phyloP scores from a whole-genome alignment of 1,140 invertebrate species.

The Rhyzopertha dominica region DNA sequence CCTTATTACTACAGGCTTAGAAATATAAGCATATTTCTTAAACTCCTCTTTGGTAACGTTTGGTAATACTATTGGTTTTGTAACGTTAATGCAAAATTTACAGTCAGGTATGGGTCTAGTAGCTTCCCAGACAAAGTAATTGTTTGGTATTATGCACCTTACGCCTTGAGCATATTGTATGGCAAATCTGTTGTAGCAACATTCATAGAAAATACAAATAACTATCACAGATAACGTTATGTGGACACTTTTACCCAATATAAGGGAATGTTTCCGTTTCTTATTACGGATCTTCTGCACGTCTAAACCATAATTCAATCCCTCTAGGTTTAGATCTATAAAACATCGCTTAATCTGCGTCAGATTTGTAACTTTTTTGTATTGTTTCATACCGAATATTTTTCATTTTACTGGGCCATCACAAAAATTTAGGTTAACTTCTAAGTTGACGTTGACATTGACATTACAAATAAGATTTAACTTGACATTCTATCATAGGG shows the following conservation, averaged over 20 bases:
- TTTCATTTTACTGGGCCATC: too few species aligned
- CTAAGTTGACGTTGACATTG: too few species aligned
- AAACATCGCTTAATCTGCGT: constrained; percentile 14
- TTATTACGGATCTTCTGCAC: neutral
- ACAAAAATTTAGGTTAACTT: too few species aligned
- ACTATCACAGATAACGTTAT: neutral
- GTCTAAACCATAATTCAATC: constrained; percentile 11
- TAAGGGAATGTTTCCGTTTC: constrained; percentile 2
- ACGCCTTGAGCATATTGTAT: constrained; percentile 44
- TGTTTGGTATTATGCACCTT: constrained; percentile 73
- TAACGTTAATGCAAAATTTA: constrained; percentile 57
- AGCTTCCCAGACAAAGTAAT: constrained; percentile 80
- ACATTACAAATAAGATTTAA: too few species aligned
- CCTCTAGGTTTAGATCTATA: constrained; percentile 6
- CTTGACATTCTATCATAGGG: too few species aligned
- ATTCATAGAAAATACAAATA: constrained; percentile 15
- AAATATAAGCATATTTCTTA: constrained; percentile 67
- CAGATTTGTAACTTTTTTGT: constrained; percentile 4
- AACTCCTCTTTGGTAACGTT: constrained; percentile 67
- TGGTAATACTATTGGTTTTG: constrained; percentile 53
- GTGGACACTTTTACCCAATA: neutral
- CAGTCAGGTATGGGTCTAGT: constrained; percentile 78
- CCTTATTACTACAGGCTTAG: constrained; percentile 76
- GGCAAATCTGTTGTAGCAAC: constrained; percentile 10
- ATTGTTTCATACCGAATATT: neutral